phyloP scores from a whole-genome alignment of 2,888 invertebrate species.

The Cosmia pyralina region DNA sequence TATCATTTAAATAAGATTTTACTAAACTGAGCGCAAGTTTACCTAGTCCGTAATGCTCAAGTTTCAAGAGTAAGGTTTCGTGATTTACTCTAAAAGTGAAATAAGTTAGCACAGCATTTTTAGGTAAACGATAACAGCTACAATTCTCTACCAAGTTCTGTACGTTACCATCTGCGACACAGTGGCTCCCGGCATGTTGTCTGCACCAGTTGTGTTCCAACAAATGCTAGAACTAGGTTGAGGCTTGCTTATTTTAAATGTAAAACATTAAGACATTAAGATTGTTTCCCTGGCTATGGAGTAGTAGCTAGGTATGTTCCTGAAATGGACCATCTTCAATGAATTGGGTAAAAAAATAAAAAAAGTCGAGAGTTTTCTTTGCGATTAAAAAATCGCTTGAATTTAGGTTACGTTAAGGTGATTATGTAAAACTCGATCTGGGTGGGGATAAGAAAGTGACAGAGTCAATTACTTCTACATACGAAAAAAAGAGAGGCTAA shows the following conservation, averaged over 20 bases:
- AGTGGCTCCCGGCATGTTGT: neutral
- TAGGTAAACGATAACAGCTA: neutral
- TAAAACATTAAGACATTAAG: neutral
- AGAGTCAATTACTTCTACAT: too few species aligned
- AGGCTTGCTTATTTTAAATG: slow-evolving; percentile 15
- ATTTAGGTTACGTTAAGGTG: too few species aligned
- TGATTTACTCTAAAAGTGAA: neutral
- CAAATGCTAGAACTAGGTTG: slow-evolving; percentile 38
- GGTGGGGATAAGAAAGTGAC: too few species aligned
- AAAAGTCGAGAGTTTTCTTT: too few species aligned
- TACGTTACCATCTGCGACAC: slow-evolving; percentile 11
- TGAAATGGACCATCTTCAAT: neutral
- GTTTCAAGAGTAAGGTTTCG: too few species aligned
- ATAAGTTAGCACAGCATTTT: slow-evolving; percentile 10
- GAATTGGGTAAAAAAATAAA: too few species aligned
- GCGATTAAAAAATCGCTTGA: too few species aligned
- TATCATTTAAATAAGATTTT: too few species aligned
- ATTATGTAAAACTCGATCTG: too few species aligned
- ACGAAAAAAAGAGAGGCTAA: too few species aligned
- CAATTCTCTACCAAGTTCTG: slow-evolving; percentile 5
- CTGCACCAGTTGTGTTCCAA: slow-evolving; percentile 9
- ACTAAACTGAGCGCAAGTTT: too few species aligned
- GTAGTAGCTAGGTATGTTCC: neutral
- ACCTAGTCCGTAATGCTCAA: too few species aligned
- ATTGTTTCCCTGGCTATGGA: neutral